Evolutionary conservation across 1,140 invertebrate genomes (phyloP).

Genomic region (Holotrichia oblita): DNA sequence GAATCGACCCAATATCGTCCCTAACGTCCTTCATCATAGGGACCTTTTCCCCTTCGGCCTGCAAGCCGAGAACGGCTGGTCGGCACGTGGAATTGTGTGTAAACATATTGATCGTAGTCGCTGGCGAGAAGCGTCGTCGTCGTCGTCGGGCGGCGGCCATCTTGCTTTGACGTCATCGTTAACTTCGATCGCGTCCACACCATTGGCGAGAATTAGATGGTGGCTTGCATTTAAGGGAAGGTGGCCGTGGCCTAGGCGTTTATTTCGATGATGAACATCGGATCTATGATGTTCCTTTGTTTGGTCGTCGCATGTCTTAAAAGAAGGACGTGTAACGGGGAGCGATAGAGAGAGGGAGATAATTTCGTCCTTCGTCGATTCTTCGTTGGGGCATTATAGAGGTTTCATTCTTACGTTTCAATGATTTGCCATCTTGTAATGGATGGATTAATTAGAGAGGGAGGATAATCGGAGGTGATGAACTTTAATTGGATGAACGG

Average conservation of each 20-base stretch:
- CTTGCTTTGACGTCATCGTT: background rate
- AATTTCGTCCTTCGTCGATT: background rate
- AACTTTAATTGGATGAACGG: background rate
- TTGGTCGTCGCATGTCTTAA: background rate
- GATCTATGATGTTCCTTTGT: background rate
- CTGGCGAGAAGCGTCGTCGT: background rate
- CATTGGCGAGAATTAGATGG: background rate
- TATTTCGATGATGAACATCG: background rate
- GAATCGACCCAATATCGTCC: constrained; percentile 24
- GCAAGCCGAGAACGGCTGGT: background rate
- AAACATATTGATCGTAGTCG: constrained; percentile 21
- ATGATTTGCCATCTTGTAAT: background rate
- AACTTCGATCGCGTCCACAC: background rate
- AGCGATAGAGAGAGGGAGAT: background rate
- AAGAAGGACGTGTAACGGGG: background rate
- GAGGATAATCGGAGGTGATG: background rate
- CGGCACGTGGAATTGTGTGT: constrained; percentile 1
- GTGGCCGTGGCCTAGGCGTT: background rate
- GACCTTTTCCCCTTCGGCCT: background rate
- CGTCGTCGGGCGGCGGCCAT: too few relatives aligned
- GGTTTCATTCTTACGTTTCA: background rate
- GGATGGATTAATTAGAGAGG: background rate
- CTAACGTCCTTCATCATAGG: background rate
- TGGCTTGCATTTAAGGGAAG: background rate
- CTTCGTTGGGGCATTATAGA: background rate